phyloP scores from a whole-genome alignment of 1,140 invertebrate genomes.

The Adelges cooleyi region DNA sequence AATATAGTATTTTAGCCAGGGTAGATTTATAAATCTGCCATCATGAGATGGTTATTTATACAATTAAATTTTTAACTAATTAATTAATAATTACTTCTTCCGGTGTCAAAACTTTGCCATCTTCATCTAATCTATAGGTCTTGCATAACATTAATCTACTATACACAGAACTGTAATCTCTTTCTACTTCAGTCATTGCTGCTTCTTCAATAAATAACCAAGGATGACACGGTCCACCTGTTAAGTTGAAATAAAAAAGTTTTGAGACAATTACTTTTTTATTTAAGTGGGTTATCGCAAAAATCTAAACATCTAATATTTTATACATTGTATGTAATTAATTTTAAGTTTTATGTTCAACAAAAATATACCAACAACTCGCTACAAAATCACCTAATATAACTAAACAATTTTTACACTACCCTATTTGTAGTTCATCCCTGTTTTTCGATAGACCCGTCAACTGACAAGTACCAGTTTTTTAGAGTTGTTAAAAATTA shows the following conservation, averaged over 20 bases:
- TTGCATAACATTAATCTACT: slow-evolving; percentile 94
- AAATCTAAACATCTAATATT: neutral
- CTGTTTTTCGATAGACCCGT: neutral
- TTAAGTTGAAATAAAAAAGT: slow-evolving; percentile 34
- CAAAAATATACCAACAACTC: too few species aligned
- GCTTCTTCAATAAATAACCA: slow-evolving; percentile 99
- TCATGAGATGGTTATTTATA: too few species aligned
- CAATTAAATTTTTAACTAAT: too few species aligned
- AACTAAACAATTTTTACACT: neutral
- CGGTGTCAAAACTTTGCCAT: slow-evolving; percentile 95
- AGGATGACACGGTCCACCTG: slow-evolving; percentile 85
- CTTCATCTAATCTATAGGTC: slow-evolving; percentile 96
- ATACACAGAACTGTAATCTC: slow-evolving; percentile 96
- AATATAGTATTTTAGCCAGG: too few species aligned
- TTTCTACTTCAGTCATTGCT: slow-evolving; percentile 88
- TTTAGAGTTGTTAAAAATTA: too few species aligned
- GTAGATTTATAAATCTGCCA: too few species aligned
- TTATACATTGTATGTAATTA: neutral
- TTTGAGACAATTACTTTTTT: too few species aligned
- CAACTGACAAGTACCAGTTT: too few species aligned
- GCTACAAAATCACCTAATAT: too few species aligned
- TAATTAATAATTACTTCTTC: slow-evolving; percentile 94
- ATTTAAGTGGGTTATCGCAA: too few species aligned
- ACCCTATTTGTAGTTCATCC: slow-evolving; percentile 1
- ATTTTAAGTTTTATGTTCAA: too few species aligned